phyloP scores from a whole-genome alignment of 2,113 vertebrate genomes.

The Actenoides lindsayi region DNA sequence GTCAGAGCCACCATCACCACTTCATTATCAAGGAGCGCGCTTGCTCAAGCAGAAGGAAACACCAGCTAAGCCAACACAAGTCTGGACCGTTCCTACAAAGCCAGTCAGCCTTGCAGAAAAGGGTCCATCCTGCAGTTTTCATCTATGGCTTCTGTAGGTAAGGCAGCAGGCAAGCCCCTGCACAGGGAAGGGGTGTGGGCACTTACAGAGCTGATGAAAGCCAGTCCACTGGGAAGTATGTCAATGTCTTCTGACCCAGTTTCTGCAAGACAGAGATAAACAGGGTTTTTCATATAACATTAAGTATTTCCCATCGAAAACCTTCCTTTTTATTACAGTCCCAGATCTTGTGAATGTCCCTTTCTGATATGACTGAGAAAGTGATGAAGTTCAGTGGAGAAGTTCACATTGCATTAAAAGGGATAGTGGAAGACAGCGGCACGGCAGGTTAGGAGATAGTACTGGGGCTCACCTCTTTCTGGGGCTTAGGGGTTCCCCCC shows the following conservation, averaged over 20 bases:
- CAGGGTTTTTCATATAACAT: background rate
- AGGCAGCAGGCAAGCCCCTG: background rate
- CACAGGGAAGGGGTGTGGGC: rapidly evolving
- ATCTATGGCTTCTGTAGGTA: background rate
- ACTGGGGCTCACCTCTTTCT: background rate
- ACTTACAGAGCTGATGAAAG: conserved; percentile 83
- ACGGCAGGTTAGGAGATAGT: rapidly evolving
- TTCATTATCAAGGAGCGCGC: background rate
- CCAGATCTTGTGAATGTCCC: background rate
- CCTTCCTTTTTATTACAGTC: background rate
- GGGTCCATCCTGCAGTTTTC: background rate
- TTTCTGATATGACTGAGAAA: background rate
- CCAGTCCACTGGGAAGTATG: conserved; percentile 80
- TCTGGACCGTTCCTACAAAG: background rate
- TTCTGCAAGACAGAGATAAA: conserved; percentile 69
- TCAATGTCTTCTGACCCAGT: conserved; percentile 81
- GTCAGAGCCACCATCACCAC: background rate
- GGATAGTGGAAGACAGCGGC: background rate
- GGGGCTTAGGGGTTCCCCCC: background rate
- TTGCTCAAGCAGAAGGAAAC: background rate
- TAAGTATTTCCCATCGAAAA: background rate
- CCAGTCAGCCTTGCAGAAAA: background rate
- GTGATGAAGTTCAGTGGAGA: rapidly evolving
- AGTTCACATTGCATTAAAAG: background rate
- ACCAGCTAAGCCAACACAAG: background rate